phyloP scores from a whole-genome alignment of 2,888 invertebrate species.

The Eristalis arbustorum region DNA sequence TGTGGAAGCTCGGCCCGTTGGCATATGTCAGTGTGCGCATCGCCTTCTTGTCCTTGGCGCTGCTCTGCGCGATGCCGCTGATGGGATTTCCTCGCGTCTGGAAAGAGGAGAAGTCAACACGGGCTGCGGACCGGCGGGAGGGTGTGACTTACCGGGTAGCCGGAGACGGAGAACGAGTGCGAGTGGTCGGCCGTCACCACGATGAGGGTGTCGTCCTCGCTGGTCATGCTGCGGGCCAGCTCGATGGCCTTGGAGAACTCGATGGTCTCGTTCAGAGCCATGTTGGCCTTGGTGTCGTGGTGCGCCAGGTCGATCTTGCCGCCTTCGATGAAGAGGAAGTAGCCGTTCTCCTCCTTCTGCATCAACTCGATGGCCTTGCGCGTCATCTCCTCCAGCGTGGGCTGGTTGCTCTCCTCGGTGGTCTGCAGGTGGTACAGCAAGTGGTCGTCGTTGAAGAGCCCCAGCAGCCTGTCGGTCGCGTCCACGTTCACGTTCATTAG shows the following conservation, averaged over 20 bases:
- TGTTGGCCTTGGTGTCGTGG: conserved; percentile 76
- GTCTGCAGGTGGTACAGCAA: conserved; percentile 86
- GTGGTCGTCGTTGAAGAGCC: conserved; percentile 85
- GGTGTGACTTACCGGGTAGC: conserved; percentile 83
- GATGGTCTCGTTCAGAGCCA: conserved; percentile 80
- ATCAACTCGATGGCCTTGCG: conserved; percentile 87
- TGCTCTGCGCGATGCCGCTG: conserved; percentile 72
- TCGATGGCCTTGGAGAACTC: conserved; percentile 88
- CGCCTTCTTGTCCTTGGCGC: conserved; percentile 82
- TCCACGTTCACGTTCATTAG: conserved; percentile 80
- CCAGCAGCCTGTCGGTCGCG: conserved; percentile 83
- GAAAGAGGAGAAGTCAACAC: not conserved
- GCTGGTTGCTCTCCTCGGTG: conserved; percentile 81
- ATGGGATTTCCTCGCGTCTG: conserved; percentile 76
- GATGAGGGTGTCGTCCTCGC: conserved; percentile 86
- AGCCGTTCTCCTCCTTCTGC: conserved; percentile 85
- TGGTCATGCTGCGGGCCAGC: conserved; percentile 84
- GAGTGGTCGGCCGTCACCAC: conserved; percentile 92
- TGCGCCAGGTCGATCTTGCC: conserved; percentile 79
- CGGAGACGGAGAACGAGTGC: conserved; percentile 87
- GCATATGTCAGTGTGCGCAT: conserved; percentile 88
- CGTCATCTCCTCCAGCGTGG: conserved; percentile 90
- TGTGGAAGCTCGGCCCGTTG: conserved; percentile 85
- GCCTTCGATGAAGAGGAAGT: conserved; percentile 89
- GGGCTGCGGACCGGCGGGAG: not conserved